These are phyloP conservation scores for Vicugna pacos DNA, from an alignment of 2,113 vertebrate genomes.

Conservation along the genomic window DNA sequence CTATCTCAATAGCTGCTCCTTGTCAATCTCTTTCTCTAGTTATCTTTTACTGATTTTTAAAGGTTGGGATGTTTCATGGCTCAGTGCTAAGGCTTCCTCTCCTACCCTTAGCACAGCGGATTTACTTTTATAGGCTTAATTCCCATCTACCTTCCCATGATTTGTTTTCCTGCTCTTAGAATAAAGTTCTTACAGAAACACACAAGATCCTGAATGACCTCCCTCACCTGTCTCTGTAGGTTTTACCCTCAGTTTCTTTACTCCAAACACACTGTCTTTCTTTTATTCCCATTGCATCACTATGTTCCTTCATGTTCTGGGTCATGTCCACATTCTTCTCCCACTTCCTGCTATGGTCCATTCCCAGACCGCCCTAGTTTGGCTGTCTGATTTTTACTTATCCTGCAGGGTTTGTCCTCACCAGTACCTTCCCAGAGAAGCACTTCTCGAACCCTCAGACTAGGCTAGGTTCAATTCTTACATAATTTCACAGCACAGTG, in stretches of 20 bases:
- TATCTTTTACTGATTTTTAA: background rate
- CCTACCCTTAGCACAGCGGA: background rate
- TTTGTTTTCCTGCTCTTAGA: background rate
- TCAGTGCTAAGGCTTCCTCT: background rate
- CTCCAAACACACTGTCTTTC: background rate
- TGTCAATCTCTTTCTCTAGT: background rate
- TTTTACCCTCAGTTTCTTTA: background rate
- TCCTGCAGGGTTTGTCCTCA: background rate
- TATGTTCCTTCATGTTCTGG: background rate
- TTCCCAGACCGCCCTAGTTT: background rate
- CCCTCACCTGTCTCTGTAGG: background rate
- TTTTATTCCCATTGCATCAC: background rate
- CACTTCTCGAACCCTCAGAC: background rate
- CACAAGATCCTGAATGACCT: background rate
- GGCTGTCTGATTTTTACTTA: background rate
- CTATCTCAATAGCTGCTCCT: background rate
- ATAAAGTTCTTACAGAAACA: background rate
- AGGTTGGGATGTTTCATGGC: background rate
- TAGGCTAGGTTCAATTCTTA: background rate
- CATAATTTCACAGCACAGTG: background rate
- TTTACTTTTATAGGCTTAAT: background rate
- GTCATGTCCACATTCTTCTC: background rate
- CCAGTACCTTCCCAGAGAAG: background rate
- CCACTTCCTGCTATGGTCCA: background rate
- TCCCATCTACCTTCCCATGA: background rate